Percentiles rank a stretch among this genome's conserved stretches.
Evolutionary conservation across 2,797 vertebrate genomes (phyloP).

Genomic region (Catamblyrhynchus diadema): DNA sequence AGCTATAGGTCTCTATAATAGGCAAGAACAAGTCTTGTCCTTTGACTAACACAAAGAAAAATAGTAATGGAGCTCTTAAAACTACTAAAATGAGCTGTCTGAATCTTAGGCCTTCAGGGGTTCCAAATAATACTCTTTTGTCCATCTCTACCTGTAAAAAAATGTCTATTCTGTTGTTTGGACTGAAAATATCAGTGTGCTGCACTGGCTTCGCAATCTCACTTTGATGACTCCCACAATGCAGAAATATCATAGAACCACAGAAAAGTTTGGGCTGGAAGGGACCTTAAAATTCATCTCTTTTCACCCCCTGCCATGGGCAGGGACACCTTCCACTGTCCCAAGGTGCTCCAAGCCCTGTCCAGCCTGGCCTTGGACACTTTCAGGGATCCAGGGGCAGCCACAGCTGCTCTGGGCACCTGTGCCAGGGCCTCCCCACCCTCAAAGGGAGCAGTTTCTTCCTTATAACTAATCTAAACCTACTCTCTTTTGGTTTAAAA

Average conservation of each 20-base stretch:
- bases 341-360: accelerated
- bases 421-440: accelerated
- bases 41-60: background rate
- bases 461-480: background rate
- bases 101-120: background rate
- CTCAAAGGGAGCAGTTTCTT: background rate
- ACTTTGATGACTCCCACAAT: background rate
- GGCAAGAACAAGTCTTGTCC: background rate
- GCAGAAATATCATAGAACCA: background rate
- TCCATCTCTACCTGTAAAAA: background rate
- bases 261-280: background rate
- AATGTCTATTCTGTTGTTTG: background rate
- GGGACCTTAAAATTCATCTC: background rate
- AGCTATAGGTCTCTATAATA: background rate
- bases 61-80: background rate
- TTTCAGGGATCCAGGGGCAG: background rate
- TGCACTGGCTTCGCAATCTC: background rate
- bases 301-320: accelerated
- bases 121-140: background rate
- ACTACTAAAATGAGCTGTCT: background rate
- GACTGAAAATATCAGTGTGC: background rate
- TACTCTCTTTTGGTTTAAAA: background rate
- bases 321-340: background rate
- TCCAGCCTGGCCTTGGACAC: background rate
- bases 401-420: background rate